Percentiles rank a stretch among this genome's conserved stretches.
Conservation (phyloP, 2,113 vertebrate species). For the Zeus faber region DNA sequence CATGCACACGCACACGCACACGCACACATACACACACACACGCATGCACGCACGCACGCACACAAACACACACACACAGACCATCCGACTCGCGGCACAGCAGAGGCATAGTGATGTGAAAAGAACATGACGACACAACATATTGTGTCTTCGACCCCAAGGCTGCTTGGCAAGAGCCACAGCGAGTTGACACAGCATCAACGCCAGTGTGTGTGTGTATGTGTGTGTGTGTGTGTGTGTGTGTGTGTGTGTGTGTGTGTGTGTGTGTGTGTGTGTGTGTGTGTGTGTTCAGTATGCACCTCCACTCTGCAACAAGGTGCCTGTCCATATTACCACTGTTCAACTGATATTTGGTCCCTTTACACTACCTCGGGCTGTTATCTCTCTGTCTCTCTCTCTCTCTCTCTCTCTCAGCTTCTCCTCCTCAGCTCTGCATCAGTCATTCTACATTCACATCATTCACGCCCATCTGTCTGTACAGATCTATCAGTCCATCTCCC, state of each 20-base stretch:
- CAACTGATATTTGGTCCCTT: neutral
- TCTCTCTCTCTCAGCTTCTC: neutral
- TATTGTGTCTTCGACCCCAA: neutral
- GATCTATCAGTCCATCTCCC: too few relatives aligned
- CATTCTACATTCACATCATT: neutral
- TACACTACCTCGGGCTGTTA: neutral
- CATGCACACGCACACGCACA: neutral
- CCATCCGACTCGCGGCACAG: neutral
- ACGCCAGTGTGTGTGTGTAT: neutral
- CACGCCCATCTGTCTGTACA: too few relatives aligned
- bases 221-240: slow-evolving; percentile 10
- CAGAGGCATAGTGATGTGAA: neutral
- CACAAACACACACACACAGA: neutral
- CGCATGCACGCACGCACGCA: neutral
- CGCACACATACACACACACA: slow-evolving; percentile 6
- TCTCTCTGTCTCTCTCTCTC: neutral
- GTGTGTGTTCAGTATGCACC: neutral
- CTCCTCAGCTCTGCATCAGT: too few relatives aligned
- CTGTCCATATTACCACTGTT: neutral
- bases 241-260: slow-evolving; percentile 10
- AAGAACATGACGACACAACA: neutral
- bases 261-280: neutral
- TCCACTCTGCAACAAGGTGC: neutral
- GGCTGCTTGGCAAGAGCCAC: neutral
- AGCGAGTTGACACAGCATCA: neutral